Conservation (phyloP, 1,140 invertebrate species). For the Drosophila aff. region DNA sequence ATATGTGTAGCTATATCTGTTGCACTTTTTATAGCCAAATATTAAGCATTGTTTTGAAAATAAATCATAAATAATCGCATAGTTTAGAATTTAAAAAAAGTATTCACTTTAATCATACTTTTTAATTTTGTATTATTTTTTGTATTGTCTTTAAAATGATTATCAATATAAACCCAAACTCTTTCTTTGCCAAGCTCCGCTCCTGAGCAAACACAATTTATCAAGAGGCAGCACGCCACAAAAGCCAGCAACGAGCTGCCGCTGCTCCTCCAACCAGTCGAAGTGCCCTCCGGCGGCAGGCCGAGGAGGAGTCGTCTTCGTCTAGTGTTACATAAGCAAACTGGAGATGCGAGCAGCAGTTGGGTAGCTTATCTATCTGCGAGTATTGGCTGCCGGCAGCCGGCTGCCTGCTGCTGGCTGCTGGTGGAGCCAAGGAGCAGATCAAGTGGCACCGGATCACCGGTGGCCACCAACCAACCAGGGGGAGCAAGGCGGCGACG, state of each 20-base stretch:
- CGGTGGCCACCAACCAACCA: conserved; percentile 10
- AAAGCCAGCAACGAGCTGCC: conserved; percentile 19
- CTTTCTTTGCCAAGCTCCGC: conserved; percentile 25
- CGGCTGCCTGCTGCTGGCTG: conserved; percentile 14
- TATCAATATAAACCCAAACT: not conserved
- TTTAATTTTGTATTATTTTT: too few species aligned
- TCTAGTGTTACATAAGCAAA: conserved; percentile 79
- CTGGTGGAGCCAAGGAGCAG: conserved; percentile 49
- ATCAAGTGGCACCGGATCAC: conserved; percentile 76
- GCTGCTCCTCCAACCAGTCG: conserved; percentile 37
- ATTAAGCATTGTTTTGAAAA: too few species aligned
- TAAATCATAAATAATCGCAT: not conserved
- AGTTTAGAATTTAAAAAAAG: too few species aligned
- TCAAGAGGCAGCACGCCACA: conserved; percentile 65
- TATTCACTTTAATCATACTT: too few species aligned
- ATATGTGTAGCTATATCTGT: not conserved
- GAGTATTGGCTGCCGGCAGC: conserved; percentile 39
- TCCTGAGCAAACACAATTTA: conserved; percentile 67
- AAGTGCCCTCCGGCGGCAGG: conserved; percentile 41
- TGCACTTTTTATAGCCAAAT: not conserved
- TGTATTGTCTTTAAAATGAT: too few species aligned
- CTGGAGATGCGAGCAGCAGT: conserved; percentile 54
- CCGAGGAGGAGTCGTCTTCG: conserved; percentile 51
- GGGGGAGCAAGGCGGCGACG: conserved; percentile 31
- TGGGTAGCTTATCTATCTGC: conserved; percentile 44